Evolutionary conservation across 2,797 vertebrate species (phyloP).

Genomic region (Paramormyrops hopkinsi): DNA sequence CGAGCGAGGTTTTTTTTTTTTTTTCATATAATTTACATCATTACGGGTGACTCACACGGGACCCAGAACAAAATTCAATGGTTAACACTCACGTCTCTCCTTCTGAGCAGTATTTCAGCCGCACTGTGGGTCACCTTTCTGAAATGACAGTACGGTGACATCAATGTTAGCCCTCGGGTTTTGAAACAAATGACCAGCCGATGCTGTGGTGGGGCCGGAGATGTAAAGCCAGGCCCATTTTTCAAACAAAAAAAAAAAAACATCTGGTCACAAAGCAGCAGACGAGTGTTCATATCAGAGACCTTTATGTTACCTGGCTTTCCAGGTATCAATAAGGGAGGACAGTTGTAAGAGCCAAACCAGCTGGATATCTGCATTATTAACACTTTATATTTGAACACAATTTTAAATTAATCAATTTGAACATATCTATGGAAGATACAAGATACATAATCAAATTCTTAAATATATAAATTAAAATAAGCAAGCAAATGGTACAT

Average conservation of each 20-base stretch:
- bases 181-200: not conserved
- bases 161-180: not conserved
- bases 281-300: not conserved
- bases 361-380: not conserved
- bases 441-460: not conserved
- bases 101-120: not conserved
- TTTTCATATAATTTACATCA: conserved; percentile 16
- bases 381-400: not conserved
- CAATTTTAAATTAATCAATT: not conserved
- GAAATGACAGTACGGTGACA: not conserved
- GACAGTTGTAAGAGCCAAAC: not conserved
- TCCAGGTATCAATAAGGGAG: not conserved
- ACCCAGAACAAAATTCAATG: conserved; percentile 2
- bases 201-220: not conserved
- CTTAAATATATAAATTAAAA: not conserved
- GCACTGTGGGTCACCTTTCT: conserved; percentile 3
- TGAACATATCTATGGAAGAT: not conserved
- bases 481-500: not conserved
- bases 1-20: not conserved
- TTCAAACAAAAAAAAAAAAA: not conserved
- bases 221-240: not conserved
- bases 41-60: conserved; percentile 15
- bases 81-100: conserved; percentile 17
- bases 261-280: not conserved
- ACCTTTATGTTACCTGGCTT: not conserved